phyloP scores from a whole-genome alignment of 2,113 vertebrate genomes.

The Anolis sagrei region DNA sequence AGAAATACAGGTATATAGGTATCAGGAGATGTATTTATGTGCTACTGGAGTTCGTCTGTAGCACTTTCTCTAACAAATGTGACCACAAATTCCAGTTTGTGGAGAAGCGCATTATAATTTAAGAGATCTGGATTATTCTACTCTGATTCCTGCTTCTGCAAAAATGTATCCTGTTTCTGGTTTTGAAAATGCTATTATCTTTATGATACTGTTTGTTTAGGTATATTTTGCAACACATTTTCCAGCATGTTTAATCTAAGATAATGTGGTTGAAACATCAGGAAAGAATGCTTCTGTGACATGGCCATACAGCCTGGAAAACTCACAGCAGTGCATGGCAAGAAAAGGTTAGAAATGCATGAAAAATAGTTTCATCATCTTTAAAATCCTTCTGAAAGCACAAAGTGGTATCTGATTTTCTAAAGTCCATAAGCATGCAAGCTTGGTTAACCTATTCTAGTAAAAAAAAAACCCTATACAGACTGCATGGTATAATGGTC shows the following conservation, averaged over 20 bases:
- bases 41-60: neutral
- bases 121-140: no score
- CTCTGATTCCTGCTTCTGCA: no score
- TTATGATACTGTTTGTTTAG: no score
- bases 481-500: neutral
- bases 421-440: neutral
- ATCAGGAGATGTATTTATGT: neutral
- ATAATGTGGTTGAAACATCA: no score
- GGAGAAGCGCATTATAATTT: no score
- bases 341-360: neutral
- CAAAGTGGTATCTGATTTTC: neutral
- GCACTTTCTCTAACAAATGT: neutral
- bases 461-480: neutral
- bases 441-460: neutral
- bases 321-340: no score
- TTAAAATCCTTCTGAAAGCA: neutral
- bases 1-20: neutral
- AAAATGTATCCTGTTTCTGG: no score
- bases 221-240: no score
- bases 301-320: no score
- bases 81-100: neutral
- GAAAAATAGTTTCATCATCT: neutral
- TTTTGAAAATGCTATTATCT: no score
- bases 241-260: no score
- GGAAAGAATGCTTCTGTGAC: no score